Base-by-base conservation (phyloP, 2,888 invertebrate genomes). In the Drosophila nigritarsus region DNA sequence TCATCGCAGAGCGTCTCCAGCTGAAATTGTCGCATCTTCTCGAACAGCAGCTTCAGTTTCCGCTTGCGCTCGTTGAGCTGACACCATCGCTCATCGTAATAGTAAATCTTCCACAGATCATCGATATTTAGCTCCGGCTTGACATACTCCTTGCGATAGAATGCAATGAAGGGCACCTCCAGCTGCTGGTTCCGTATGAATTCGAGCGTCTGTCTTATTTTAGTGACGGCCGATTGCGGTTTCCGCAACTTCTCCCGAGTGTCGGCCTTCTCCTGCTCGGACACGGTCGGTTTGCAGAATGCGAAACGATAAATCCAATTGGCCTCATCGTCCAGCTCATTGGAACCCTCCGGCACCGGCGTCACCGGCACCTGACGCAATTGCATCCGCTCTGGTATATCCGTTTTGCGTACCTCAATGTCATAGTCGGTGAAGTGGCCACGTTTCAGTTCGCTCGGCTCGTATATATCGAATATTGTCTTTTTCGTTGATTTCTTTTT, bases 81-180 rank as follows among this genome's bases (percentile, higher is more conserved):
- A 91, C 98, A 98, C 97, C 98, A 98, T 94, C 98, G 98, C 61
- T 97, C 98, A 92, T 99, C 99, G 92, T 95, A 98, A 90, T 97
- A 97, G 94, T 98, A 99, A n/a, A 99, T 97, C 92, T 97, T 98
- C 99, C 99, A 99, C 36, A 99, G 94, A 91, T 99, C 99, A 87
- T 98, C 98, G 61, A 99, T 98, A 82, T 96, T 97, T 29, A 99
- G 94, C 90, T 99, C 99, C 0, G 98, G 98, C 88, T 97, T 96
- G 0, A 99, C 98, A 87, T 98, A 98, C 92, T 99, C 99, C 93
- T 99, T 99, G 32, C 99, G 95, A 92, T 99, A 99, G 93, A 99
- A 99, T 0, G 98, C 98, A 86, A 99, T 99, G 93, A 99, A 99
- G 0, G 99, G 99, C 49, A 99, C 99, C 94, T 99, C 99, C 79